Evolutionary conservation across 2,797 vertebrate species (phyloP), one percentile per base, ranked within the genome.

Genomic region (Borostomias antarcticus): DNA sequence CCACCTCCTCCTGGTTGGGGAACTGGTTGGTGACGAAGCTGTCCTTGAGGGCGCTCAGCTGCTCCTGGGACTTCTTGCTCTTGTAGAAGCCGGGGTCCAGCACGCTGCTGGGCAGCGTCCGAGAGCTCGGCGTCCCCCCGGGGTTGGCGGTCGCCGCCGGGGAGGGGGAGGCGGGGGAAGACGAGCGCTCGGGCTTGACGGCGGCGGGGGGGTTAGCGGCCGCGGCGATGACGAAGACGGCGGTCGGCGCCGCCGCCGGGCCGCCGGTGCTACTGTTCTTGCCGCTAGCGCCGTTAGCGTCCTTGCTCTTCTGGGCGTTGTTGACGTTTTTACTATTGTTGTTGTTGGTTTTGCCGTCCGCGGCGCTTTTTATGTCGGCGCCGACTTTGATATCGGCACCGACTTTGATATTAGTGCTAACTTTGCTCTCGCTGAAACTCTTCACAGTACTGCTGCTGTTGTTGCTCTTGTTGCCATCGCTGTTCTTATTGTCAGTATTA

Each of bases 51-150:
- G 95, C 91, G 0, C 81, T 92, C 57, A 99, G 92, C 88, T 99
- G 98, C 79, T 94, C 95, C 0, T 97, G 96, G 23, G 97, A 98
- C 78, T 99, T 99, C 85, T 99, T 99, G 72, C 93, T 93, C 78
- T 98, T 97, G 86, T 91, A 95, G 62, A 94, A 90, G 6, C 83
- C 94, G 58, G 94, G 89, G 72, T 99, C 97, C 9, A 95, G 89
- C 78, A 95, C 93, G 0, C 91, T 73, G 33, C 67, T 76, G 0
- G 93, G 87, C 8, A 93, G 89, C 0, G 88, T 91, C 73, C 93
- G 90, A 32, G 94, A 92, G 1, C 93, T 89, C 21, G 90, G 86
- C 4, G 84, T 85, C 0, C 88, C 80, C 23, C 83, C 21, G 28
- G 59, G 3, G 45, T 91, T 62, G 77, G 88, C 28, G 8, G 73